These are phyloP conservation scores for Bos indicus DNA, from an alignment of 2,113 vertebrate species.

Conservation along the genomic window DNA sequence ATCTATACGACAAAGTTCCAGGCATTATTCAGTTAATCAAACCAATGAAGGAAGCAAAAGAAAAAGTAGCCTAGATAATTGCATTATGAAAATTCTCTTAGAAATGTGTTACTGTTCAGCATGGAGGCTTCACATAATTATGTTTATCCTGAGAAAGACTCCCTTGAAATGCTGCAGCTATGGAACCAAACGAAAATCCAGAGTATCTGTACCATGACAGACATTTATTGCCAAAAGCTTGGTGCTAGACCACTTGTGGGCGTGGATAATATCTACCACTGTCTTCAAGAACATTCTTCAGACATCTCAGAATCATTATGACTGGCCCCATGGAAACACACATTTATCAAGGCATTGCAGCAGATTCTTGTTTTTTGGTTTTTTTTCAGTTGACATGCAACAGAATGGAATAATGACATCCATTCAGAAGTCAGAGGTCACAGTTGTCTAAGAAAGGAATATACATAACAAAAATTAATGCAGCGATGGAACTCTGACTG, in stretches of 20 bases:
- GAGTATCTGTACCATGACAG: background rate
- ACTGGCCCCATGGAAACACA: background rate
- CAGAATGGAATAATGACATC: background rate
- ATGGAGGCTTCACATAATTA: background rate
- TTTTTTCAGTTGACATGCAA: background rate
- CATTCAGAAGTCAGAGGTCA: background rate
- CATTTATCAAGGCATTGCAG: slow-evolving; percentile 38
- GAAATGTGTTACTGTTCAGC: background rate
- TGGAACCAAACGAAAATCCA: slow-evolving; percentile 30
- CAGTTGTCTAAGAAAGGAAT: slow-evolving; percentile 28
- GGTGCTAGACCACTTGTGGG: background rate
- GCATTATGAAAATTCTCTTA: background rate
- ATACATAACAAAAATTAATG: slow-evolving; percentile 17
- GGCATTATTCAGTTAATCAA: background rate
- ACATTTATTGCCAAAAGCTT: background rate
- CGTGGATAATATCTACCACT: background rate
- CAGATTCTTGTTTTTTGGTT: background rate
- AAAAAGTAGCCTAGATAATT: background rate
- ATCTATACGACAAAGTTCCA: background rate
- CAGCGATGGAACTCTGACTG: background rate
- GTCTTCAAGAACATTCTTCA: slow-evolving; percentile 42
- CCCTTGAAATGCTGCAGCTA: slow-evolving; percentile 19
- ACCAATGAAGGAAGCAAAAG: background rate
- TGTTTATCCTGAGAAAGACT: background rate
- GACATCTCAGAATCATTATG: slow-evolving; percentile 33